Conservation (phyloP, 2,113 vertebrate genomes). For the Aegithalos caudatus region DNA sequence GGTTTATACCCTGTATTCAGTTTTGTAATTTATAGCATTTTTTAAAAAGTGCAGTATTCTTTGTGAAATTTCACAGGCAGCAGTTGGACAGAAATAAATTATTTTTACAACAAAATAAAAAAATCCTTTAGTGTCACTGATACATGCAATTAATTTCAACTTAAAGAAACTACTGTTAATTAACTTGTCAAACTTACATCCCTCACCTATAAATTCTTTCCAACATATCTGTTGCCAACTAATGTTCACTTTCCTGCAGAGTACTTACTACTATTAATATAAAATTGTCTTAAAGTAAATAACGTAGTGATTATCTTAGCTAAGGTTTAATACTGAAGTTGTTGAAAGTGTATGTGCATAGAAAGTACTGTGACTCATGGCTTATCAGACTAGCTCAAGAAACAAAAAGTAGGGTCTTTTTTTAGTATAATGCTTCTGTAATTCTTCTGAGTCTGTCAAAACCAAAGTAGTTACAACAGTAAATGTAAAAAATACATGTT, state of each 20-base stretch:
- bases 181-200: background rate
- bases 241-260: background rate
- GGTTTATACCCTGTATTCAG: background rate
- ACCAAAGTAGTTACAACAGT: background rate
- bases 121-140: background rate
- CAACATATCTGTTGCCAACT: background rate
- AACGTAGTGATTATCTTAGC: background rate
- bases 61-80: background rate
- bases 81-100: background rate
- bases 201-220: background rate
- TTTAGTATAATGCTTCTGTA: background rate
- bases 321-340: background rate
- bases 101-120: background rate
- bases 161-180: background rate
- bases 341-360: background rate
- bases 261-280: background rate
- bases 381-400: background rate
- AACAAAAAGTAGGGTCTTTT: background rate
- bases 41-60: background rate
- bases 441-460: background rate
- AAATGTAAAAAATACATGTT: background rate
- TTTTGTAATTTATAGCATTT: background rate
- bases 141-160: background rate
- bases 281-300: background rate
- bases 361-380: background rate